Conservation (phyloP, 2,797 vertebrate genomes). For the Cirrhinus molitorella region DNA sequence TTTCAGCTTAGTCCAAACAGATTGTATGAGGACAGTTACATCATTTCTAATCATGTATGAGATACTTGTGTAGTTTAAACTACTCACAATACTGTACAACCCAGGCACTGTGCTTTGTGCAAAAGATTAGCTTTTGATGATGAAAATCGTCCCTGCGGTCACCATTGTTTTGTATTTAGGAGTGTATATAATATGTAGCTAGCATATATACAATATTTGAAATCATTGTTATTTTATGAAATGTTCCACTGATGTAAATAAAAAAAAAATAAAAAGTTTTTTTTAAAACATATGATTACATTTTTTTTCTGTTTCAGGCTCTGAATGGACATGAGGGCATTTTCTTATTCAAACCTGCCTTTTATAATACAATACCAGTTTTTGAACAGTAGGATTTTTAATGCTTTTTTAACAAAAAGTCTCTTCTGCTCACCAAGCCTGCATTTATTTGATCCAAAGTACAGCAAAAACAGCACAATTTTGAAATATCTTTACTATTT, state of each 20-base stretch:
- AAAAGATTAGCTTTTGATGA: conserved; percentile 56
- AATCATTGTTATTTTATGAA: conserved; percentile 67
- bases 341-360: not conserved
- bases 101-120: conserved; percentile 46
- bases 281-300: conserved; percentile 20
- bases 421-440: too few species aligned
- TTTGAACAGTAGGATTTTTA: too few species aligned
- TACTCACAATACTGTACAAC: conserved; percentile 39
- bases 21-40: conserved; percentile 9
- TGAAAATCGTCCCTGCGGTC: conserved; percentile 37
- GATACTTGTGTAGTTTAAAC: conserved; percentile 29
- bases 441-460: too few species aligned
- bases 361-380: not conserved
- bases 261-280: conserved; percentile 50
- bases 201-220: conserved; percentile 59
- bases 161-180: conserved; percentile 65
- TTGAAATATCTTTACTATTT: too few species aligned
- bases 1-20: conserved; percentile 35
- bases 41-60: conserved; percentile 18
- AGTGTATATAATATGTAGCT: conserved; percentile 60
- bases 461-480: too few species aligned
- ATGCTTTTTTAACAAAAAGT: too few species aligned
- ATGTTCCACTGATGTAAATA: conserved; percentile 63
- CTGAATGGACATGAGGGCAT: not conserved
- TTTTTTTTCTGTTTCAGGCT: not conserved